phyloP scores from a whole-genome alignment of 1,140 invertebrate species.

The Euwallacea fornicatus region DNA sequence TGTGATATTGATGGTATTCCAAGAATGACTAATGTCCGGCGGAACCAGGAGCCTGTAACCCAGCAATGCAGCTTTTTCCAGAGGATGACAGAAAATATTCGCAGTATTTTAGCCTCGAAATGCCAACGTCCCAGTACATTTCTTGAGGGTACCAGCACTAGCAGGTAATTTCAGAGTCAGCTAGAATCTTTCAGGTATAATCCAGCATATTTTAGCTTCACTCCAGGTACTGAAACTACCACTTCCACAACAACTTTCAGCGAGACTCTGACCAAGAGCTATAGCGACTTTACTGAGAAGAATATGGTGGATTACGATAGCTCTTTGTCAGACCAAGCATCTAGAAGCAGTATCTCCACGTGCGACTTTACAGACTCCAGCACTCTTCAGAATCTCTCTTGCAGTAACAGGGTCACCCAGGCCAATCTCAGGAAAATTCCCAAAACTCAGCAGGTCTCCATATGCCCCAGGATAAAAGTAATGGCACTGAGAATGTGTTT shows the following conservation, averaged over 20 bases:
- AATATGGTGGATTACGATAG: constrained; percentile 5
- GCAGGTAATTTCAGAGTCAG: too few species aligned
- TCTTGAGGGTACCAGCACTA: neutral
- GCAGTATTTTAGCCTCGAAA: constrained; percentile 37
- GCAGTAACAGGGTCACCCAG: neutral
- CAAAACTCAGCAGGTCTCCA: constrained; percentile 17
- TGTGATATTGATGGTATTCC: constrained; percentile 16
- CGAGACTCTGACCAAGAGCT: constrained; percentile 16
- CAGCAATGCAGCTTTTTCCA: constrained; percentile 39
- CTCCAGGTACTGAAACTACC: neutral
- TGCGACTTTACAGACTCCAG: constrained; percentile 23
- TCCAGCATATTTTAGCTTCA: neutral
- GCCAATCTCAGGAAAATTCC: neutral
- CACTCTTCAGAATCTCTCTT: constrained; percentile 19
- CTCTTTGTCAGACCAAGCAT: constrained; percentile 5
- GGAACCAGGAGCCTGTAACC: constrained; percentile 15
- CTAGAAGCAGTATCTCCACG: constrained; percentile 15
- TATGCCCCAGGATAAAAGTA: constrained; percentile 10
- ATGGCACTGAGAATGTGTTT: neutral
- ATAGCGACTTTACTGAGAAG: neutral
- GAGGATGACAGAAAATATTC: constrained; percentile 41
- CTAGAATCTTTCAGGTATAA: neutral
- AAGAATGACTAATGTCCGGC: neutral
- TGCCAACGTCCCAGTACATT: constrained; percentile 31
- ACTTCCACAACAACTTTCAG: neutral